Percentiles rank a stretch among this genome's conserved stretches.
Evolutionary conservation across 2,888 invertebrate genomes (phyloP).

Genomic region (Chorisops tibialis): DNA sequence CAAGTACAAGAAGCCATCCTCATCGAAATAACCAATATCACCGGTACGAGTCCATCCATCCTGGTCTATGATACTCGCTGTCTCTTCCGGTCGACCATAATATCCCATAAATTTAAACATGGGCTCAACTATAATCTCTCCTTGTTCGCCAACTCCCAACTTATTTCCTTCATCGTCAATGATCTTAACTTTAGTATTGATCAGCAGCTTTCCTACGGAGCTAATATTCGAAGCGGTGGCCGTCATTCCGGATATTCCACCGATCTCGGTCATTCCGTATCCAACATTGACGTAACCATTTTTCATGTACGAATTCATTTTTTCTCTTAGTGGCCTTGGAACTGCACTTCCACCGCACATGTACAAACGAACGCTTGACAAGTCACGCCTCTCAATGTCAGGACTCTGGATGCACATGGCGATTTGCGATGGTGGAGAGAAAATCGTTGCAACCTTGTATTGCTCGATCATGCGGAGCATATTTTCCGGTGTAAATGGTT

Average conservation of each 20-base stretch:
- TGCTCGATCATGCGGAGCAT: constrained; percentile 26
- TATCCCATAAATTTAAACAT: too few species aligned
- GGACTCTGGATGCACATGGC: too few species aligned
- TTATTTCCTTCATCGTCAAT: too few species aligned
- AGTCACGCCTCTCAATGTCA: not conserved
- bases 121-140: too few species aligned
- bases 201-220: constrained; percentile 41
- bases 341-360: constrained; percentile 39
- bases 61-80: too few species aligned
- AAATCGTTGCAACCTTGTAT: constrained; percentile 6
- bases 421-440: constrained; percentile 11
- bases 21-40: too few species aligned
- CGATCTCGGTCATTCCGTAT: constrained; percentile 36
- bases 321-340: not conserved
- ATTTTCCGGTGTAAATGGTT: constrained; percentile 17
- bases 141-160: too few species aligned
- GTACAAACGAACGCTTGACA: constrained; percentile 35
- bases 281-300: constrained; percentile 3
- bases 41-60: too few species aligned
- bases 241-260: constrained; percentile 26
- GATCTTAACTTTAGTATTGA: constrained; percentile 40
- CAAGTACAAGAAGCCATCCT: too few species aligned
- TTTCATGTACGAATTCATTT: too few species aligned
- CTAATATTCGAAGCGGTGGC: constrained; percentile 31
- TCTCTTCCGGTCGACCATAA: too few species aligned